Evolutionary conservation across 1,140 invertebrate species (phyloP), one percentile per base, ranked within the genome.

Genomic region (Bombus sibiricus): DNA sequence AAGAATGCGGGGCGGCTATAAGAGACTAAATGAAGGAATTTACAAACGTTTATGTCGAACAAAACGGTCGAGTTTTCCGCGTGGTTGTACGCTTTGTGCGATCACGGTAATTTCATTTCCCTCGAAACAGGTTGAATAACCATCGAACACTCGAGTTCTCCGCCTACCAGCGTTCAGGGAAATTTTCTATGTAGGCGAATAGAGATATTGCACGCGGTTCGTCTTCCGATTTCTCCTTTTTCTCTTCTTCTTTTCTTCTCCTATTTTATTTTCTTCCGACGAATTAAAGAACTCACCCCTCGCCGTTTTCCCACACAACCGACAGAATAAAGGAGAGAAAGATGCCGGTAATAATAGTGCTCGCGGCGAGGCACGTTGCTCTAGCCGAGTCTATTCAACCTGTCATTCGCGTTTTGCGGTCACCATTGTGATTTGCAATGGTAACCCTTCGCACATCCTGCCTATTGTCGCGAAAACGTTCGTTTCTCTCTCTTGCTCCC

Each of bases 361-460:
- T 79, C 83, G 71, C 66, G 62, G 69, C 43, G 28, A 78, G 84
- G 74, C 72, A 74, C 78, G 92, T 77, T 92, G 81, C 88, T 92
- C 92, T 92, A 92, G 90, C 91, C 84, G 75, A 88, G 87, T 90
- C 92, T 92, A 93, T 93, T 92, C 91, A 93, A 93, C 90, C 88
- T 92, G 93, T 90, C 90, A 87, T 87, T 93, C 90, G 88, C 90
- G 86, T 91, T 90, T 89, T 92, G 92, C 89, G 91, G 92, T 93
- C 83, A 90, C 91, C 90, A 93, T 93, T 93, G 92, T 93, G 92
- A 93, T 93, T 93, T 92, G 92, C 90, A 90, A 92, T 92, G 88
- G 92, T 92, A 92, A 93, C 92, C 92, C 92, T 91, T 89, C 89
- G 91, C 87, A 90, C 91, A 93, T 93, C 93, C 92, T 93, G 93